Evolutionary conservation across 2,888 invertebrate species (phyloP).

Genomic region (Ectemnius cavifrons): DNA sequence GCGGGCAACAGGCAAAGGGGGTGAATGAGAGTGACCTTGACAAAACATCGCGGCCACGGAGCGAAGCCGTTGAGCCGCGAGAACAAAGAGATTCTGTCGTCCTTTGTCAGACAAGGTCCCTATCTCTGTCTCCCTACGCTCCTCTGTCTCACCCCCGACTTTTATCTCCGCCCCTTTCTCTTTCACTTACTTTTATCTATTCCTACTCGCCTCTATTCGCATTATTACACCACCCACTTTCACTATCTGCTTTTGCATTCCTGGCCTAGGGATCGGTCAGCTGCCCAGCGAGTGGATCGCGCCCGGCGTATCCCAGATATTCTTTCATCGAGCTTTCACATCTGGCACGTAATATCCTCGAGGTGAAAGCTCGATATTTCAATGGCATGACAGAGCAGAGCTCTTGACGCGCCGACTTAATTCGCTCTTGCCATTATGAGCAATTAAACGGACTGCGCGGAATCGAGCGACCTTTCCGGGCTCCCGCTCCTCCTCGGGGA

Average conservation of each 20-base stretch:
- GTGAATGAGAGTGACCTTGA: slow-evolving; percentile 77
- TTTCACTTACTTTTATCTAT: slow-evolving; percentile 62
- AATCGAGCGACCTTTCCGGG: slow-evolving; percentile 54
- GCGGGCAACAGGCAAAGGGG: slow-evolving; percentile 66
- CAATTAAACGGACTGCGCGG: slow-evolving; percentile 45
- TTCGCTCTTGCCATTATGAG: background rate
- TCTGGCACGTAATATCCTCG: background rate
- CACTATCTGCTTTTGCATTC: slow-evolving; percentile 16
- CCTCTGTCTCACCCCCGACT: slow-evolving; percentile 49
- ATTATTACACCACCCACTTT: slow-evolving; percentile 46
- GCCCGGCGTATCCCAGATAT: background rate
- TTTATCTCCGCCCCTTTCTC: slow-evolving; percentile 58
- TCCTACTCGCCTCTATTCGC: slow-evolving; percentile 55
- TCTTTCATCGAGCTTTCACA: background rate
- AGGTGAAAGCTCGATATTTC: background rate
- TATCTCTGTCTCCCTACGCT: slow-evolving; percentile 56
- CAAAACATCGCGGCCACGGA: slow-evolving; percentile 76
- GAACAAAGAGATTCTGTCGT: slow-evolving; percentile 77
- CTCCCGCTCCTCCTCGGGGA: slow-evolving; percentile 28
- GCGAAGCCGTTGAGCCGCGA: slow-evolving; percentile 75
- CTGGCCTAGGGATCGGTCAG: background rate
- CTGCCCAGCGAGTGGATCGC: no score
- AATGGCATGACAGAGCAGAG: background rate
- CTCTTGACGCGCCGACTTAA: background rate
- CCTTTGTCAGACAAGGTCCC: slow-evolving; percentile 73